Percentiles rank a stretch among this genome's conserved stretches.
Conservation (phyloP, 2,113 vertebrate species). For the Copsychus sechellarum region DNA sequence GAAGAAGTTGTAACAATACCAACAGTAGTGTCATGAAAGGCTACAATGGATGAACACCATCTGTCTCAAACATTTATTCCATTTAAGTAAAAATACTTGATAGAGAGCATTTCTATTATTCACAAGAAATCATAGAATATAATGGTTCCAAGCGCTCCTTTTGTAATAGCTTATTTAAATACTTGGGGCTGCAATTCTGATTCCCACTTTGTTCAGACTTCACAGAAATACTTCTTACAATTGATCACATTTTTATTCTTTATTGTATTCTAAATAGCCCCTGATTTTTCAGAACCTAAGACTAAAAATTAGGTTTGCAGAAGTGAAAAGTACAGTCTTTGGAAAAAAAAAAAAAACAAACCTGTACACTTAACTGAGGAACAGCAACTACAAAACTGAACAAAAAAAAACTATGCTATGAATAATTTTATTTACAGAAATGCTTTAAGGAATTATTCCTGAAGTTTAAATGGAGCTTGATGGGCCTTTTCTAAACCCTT, state of each 20-base stretch:
- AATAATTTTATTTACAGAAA: conserved; percentile 20
- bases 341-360: background rate
- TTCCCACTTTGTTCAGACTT: conserved; percentile 74
- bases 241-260: conserved; percentile 73
- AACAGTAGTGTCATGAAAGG: conserved; percentile 71
- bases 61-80: conserved; percentile 74
- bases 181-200: conserved; percentile 73
- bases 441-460: conserved; percentile 14
- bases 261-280: conserved; percentile 68
- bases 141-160: conserved; percentile 73
- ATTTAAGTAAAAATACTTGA: conserved; percentile 78
- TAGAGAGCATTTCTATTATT: conserved; percentile 76
- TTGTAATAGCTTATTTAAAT: conserved; percentile 81
- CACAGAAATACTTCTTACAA: conserved; percentile 70
- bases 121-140: conserved; percentile 74
- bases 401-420: background rate
- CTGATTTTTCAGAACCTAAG: conserved; percentile 67
- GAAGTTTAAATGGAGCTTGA: conserved; percentile 8
- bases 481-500: background rate
- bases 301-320: conserved; percentile 58
- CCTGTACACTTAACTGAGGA: background rate
- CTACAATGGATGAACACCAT: conserved; percentile 70
- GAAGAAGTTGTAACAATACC: conserved; percentile 69
- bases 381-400: background rate
- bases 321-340: conserved; percentile 53